Conservation (phyloP, 1,140 invertebrate genomes). For the Globodera rostochiensis region DNA sequence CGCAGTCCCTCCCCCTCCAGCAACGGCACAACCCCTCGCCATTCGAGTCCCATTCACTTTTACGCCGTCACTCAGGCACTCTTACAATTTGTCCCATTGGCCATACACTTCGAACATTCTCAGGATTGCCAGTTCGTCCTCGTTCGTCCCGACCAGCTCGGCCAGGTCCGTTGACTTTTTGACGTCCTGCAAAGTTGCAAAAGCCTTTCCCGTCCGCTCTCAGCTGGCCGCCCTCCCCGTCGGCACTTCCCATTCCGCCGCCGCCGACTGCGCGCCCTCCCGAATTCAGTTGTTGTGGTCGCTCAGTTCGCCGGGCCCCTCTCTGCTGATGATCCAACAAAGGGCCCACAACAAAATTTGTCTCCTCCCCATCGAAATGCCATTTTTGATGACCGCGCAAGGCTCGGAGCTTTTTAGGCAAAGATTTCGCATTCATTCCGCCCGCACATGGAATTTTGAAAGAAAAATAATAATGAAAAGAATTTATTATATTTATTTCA, state of each 20-base stretch:
- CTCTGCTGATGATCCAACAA: conserved; percentile 24
- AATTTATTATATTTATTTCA: too few relatives aligned
- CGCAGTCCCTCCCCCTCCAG: background rate
- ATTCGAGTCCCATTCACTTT: conserved; percentile 10
- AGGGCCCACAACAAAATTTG: conserved; percentile 11
- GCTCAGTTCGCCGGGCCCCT: background rate
- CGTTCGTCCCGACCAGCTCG: conserved; percentile 15
- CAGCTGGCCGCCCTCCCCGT: background rate
- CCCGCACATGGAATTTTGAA: too few relatives aligned
- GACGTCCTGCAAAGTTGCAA: background rate
- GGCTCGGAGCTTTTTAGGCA: conserved; percentile 21
- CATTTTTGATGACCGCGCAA: conserved; percentile 1
- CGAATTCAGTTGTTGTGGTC: conserved; percentile 18
- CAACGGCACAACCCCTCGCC: background rate
- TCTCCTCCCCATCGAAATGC: conserved; percentile 24
- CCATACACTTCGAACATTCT: background rate
- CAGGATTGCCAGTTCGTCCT: conserved; percentile 27
- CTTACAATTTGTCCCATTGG: background rate
- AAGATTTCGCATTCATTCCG: background rate
- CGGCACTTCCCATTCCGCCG: background rate
- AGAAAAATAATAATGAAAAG: too few relatives aligned
- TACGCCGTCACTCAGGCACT: conserved; percentile 18
- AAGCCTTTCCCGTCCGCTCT: background rate
- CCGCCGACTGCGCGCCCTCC: conserved; percentile 6
- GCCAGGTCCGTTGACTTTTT: background rate